phyloP scores from a whole-genome alignment of 2,113 vertebrate genomes.

The Corythoichthys intestinalis region DNA sequence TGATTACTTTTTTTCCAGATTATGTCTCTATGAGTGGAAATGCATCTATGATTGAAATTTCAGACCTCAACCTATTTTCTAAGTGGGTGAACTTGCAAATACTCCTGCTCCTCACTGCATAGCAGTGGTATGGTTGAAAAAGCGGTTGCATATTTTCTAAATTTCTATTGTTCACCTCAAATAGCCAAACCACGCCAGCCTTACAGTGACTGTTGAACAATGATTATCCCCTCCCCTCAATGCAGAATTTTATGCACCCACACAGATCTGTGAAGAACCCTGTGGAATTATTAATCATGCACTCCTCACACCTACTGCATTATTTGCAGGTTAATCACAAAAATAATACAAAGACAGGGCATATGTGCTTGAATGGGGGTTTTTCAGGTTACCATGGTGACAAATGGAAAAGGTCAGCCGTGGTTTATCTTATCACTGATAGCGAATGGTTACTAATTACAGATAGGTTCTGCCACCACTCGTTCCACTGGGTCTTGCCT shows the following conservation, averaged over 20 bases:
- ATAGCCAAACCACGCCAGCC: conserved; percentile 65
- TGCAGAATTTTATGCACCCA: conserved; percentile 7
- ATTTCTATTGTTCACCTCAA: conserved; percentile 75
- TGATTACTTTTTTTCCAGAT: too few species aligned
- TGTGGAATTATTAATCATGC: conserved; percentile 74
- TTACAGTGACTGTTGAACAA: conserved; percentile 68
- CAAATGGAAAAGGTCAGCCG: conserved; percentile 73
- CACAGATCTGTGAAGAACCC: conserved; percentile 35
- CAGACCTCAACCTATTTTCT: too few species aligned
- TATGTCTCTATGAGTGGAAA: too few species aligned
- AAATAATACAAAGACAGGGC: conserved; percentile 72
- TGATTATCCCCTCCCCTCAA: conserved; percentile 33
- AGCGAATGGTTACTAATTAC: conserved; percentile 82
- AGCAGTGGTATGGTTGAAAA: conserved; percentile 24
- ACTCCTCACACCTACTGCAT: conserved; percentile 62
- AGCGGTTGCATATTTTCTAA: conserved; percentile 49
- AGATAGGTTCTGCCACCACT: conserved; percentile 75
- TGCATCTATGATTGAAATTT: too few species aligned
- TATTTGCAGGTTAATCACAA: conserved; percentile 81
- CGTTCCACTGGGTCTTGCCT: conserved; percentile 73
- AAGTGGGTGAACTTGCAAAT: too few species aligned
- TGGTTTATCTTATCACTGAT: conserved; percentile 84
- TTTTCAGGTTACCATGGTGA: conserved; percentile 71
- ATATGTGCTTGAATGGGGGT: conserved; percentile 48
- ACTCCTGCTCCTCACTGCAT: conserved; percentile 19